Conservation (phyloP, 2,113 vertebrate species). For the Notarius lentiginosus region DNA sequence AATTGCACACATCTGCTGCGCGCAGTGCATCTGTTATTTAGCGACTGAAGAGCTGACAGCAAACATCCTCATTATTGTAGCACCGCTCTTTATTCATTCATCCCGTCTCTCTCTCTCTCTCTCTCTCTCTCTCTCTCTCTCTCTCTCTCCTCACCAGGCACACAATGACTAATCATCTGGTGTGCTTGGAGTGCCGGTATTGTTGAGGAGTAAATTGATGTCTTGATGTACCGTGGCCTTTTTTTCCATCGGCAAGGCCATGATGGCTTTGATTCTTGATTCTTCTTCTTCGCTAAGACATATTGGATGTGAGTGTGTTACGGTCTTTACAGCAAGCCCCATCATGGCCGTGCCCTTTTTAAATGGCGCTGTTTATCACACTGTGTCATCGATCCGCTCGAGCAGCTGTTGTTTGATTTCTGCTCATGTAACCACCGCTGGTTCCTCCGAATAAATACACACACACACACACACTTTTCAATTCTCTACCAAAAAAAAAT, state of each 20-base stretch:
- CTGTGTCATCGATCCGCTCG: conserved; percentile 41
- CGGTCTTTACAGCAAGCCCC: conserved; percentile 31
- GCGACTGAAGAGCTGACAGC: conserved; percentile 73
- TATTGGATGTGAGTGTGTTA: background rate
- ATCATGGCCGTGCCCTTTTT: background rate
- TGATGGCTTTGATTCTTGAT: conserved; percentile 21
- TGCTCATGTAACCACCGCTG: background rate
- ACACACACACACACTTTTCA: background rate
- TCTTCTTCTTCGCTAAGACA: background rate
- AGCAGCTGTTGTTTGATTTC: conserved; percentile 36
- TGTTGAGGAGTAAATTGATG: conserved; percentile 45
- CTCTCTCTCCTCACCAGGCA: conserved; percentile 4
- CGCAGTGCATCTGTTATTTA: conserved; percentile 72
- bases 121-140: conserved; percentile 30
- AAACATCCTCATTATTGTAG: conserved; percentile 76
- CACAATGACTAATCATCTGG: conserved; percentile 47
- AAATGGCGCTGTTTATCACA: conserved; percentile 45
- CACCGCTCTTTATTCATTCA: conserved; percentile 61
- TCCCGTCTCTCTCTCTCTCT: conserved; percentile 54
- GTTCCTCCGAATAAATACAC: background rate
- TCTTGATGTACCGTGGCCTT: conserved; percentile 34
- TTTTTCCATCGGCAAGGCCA: background rate
- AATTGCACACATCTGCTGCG: conserved; percentile 76
- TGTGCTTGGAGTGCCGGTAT: conserved; percentile 25
- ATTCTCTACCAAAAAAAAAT: background rate